A percentile compares a stretch with the other conserved stretches of the same genome.
phyloP scores from a whole-genome alignment of 37 sponge, comb jelly and placozoan genomes.

The Eunapius fragilis region DNA sequence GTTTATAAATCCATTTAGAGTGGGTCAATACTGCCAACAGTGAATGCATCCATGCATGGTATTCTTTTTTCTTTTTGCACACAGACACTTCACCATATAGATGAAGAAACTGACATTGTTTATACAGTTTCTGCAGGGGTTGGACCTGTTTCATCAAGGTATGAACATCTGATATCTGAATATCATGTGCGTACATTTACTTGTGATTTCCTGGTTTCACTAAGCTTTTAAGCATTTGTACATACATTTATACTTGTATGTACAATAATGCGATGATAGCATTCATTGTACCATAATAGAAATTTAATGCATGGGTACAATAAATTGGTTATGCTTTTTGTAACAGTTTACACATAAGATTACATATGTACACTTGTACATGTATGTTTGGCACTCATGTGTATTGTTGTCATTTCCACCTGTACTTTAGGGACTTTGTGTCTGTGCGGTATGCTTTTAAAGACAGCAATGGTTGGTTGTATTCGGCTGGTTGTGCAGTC shows the following conservation, averaged over 20 bases:
- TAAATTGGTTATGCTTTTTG: no score
- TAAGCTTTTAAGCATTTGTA: no score
- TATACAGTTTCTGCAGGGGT: constrained; percentile 49
- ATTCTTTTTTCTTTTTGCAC: background rate
- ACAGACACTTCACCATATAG: constrained; percentile 44
- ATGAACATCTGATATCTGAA: background rate
- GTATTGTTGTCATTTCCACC: background rate
- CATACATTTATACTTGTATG: no score
- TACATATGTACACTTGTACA: background rate
- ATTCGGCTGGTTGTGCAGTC: constrained; percentile 35
- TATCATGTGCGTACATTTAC: no score
- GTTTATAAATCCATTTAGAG: no score
- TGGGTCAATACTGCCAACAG: no score
- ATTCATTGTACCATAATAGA: no score
- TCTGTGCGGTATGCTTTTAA: constrained; percentile 20
- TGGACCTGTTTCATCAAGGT: constrained; percentile 48
- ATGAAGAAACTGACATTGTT: constrained; percentile 61
- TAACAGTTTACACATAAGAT: no score
- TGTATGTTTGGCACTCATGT: background rate
- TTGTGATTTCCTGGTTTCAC: background rate
- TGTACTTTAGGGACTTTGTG: constrained; percentile 66
- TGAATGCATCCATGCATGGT: no score
- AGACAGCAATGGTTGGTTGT: constrained; percentile 18
- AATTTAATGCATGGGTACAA: no score
- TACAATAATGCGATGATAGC: no score